A percentile compares a stretch with the other conserved stretches of the same genome.
These are phyloP conservation scores for Callimico goeldii DNA, from an alignment of 2,797 vertebrate genomes.

Conservation along the genomic window DNA sequence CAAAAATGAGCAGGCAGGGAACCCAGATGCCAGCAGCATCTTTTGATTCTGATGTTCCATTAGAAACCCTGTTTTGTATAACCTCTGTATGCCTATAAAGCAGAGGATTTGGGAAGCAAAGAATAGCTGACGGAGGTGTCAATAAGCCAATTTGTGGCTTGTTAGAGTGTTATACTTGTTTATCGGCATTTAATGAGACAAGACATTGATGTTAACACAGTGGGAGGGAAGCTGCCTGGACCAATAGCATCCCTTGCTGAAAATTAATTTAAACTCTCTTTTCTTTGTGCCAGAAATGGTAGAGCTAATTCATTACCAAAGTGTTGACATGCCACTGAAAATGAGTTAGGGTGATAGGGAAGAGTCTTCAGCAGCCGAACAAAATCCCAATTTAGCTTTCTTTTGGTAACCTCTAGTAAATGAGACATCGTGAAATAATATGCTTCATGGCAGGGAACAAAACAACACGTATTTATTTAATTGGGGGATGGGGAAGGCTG, in stretches of 20 bases:
- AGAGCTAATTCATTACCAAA: constrained; percentile 52
- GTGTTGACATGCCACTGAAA: constrained; percentile 65
- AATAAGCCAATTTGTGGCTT: constrained; percentile 75
- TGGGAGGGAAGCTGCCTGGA: constrained; percentile 68
- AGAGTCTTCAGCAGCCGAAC: constrained; percentile 62
- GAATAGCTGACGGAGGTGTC: constrained; percentile 65
- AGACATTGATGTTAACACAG: constrained; percentile 67
- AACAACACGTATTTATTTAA: constrained; percentile 3
- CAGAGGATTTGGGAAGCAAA: not conserved
- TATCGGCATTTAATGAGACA: constrained; percentile 71
- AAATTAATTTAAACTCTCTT: constrained; percentile 72
- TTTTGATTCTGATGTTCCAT: fast-evolving
- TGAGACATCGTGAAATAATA: constrained; percentile 28
- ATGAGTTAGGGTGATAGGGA: not conserved
- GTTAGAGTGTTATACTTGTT: constrained; percentile 66
- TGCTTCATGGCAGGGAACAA: constrained; percentile 59
- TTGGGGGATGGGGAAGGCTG: not conserved
- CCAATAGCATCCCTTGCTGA: constrained; percentile 56
- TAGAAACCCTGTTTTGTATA: not conserved
- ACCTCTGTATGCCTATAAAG: not conserved
- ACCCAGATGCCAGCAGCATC: fast-evolving
- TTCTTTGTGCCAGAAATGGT: constrained; percentile 59
- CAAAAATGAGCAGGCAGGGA: not conserved
- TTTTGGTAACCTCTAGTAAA: constrained; percentile 54
- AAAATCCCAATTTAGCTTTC: constrained; percentile 20